These are phyloP conservation scores for Microcebus ravelobensis DNA, from an alignment of 2,113 vertebrate species.

Conservation along the genomic window DNA sequence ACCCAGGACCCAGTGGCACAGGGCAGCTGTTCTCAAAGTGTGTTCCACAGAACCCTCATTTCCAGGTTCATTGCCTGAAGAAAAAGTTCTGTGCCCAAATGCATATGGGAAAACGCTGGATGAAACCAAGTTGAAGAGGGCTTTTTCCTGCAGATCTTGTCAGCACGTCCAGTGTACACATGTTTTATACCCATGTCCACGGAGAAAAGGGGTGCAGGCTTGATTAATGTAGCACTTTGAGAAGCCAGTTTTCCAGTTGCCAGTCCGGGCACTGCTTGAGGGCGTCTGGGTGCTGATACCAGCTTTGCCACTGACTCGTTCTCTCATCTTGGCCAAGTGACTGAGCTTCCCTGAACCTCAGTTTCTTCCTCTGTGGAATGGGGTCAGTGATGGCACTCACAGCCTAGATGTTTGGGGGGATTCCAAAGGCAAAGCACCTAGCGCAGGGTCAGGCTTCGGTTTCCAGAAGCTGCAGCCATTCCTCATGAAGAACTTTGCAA, in stretches of 20 bases:
- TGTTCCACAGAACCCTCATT: neutral
- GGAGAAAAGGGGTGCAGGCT: neutral
- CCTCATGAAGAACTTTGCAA: neutral
- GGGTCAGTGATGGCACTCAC: fast-evolving
- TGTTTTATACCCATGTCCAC: too few relatives aligned
- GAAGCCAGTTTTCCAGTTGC: neutral
- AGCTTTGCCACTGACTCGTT: neutral
- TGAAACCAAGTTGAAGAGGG: neutral
- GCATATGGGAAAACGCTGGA: neutral
- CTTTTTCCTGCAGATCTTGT: neutral
- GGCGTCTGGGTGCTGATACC: neutral
- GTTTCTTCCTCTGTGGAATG: neutral
- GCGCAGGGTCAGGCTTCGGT: neutral
- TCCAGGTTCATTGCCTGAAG: neutral
- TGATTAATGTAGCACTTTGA: neutral
- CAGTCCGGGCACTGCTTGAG: neutral
- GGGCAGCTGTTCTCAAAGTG: neutral
- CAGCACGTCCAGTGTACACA: neutral
- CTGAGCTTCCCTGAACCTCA: neutral
- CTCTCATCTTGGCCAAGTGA: neutral
- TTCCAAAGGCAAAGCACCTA: neutral
- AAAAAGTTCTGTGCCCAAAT: neutral
- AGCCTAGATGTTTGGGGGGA: too few relatives aligned
- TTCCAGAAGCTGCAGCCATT: neutral
- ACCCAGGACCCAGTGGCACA: neutral